phyloP scores from a whole-genome alignment of 2,888 invertebrate species.

The Phaedon cochleariae region DNA sequence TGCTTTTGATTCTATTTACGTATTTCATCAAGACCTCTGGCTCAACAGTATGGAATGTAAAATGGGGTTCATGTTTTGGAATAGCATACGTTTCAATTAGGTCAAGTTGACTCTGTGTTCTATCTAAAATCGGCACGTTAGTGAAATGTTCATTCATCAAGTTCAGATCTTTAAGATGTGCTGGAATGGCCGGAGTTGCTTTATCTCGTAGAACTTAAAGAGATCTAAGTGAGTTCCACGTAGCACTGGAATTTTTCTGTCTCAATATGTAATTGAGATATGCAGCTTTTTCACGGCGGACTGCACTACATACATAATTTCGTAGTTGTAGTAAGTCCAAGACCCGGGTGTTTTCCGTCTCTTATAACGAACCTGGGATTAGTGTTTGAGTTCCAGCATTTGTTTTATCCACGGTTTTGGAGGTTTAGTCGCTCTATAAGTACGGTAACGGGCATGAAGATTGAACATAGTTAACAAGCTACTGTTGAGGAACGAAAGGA shows the following conservation, averaged over 20 bases:
- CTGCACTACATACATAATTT: slow-evolving; percentile 9
- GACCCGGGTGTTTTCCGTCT: slow-evolving; percentile 2
- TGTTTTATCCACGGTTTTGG: slow-evolving; percentile 16
- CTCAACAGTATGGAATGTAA: neutral
- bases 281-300: slow-evolving; percentile 15
- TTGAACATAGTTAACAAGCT: neutral
- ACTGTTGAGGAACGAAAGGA: neutral
- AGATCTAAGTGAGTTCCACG: slow-evolving; percentile 6
- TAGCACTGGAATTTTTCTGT: neutral
- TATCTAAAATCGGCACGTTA: no score
- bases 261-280: neutral
- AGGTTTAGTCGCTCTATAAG: neutral
- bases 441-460: slow-evolving; percentile 12
- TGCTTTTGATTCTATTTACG: slow-evolving; percentile 4
- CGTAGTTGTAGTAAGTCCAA: slow-evolving; percentile 14
- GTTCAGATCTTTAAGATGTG: slow-evolving; percentile 1
- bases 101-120: no score
- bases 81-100: no score
- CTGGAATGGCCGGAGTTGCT: neutral
- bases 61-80: neutral
- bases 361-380: slow-evolving; percentile 5
- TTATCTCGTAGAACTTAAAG: neutral
- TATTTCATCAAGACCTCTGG: neutral
- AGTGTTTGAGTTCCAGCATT: slow-evolving; percentile 11
- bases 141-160: slow-evolving; percentile 7